Conservation (phyloP, 2,888 invertebrate genomes). For the Cephus pulcher region DNA sequence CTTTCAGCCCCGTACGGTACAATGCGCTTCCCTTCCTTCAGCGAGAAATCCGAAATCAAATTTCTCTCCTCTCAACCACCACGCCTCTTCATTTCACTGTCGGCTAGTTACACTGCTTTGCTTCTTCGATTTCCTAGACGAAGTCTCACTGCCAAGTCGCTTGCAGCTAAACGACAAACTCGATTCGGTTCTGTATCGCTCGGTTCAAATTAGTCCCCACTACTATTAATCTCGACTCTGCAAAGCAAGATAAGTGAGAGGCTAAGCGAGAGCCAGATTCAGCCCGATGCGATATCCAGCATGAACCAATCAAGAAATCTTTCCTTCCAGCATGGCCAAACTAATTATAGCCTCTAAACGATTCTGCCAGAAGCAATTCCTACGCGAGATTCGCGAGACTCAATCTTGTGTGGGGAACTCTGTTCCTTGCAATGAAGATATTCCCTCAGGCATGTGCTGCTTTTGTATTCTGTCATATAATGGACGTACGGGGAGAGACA, state of each 20-base stretch:
- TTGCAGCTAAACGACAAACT: background rate
- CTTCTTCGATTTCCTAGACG: background rate
- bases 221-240: constrained; percentile 46
- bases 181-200: background rate
- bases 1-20: background rate
- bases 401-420: background rate
- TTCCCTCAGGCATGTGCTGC: no score
- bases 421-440: background rate
- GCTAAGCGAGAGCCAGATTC: constrained; percentile 21
- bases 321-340: constrained; percentile 39
- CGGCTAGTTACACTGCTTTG: background rate
- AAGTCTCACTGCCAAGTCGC: background rate
- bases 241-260: constrained; percentile 53
- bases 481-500: no score
- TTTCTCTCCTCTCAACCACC: background rate
- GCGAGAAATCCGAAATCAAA: background rate
- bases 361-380: constrained; percentile 58
- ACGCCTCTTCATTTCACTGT: background rate
- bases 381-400: constrained; percentile 12
- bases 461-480: no score
- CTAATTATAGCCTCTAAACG: constrained; percentile 54
- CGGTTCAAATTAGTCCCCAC: background rate
- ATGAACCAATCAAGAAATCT: constrained; percentile 14
- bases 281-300: constrained; percentile 34
- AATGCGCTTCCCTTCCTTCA: background rate